Conservation (phyloP, 2,888 invertebrate genomes). For the Volucella inanis region DNA sequence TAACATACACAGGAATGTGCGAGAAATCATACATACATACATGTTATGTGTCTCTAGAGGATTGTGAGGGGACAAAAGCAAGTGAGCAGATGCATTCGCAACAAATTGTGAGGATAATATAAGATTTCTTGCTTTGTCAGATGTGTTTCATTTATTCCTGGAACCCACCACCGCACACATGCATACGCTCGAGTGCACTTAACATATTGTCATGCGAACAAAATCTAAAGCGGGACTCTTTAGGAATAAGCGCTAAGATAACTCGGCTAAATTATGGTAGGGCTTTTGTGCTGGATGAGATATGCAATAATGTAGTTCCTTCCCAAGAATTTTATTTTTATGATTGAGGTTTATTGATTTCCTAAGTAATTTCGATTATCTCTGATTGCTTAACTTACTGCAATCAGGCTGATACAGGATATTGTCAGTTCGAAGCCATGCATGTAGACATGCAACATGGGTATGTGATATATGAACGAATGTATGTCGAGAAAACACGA, state of each 20-base stretch:
- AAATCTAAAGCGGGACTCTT: conserved; percentile 15
- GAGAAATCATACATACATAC: neutral
- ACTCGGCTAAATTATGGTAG: conserved; percentile 18
- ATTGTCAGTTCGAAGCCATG: too few species aligned
- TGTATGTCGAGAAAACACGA: too few species aligned
- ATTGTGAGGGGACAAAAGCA: conserved; percentile 41
- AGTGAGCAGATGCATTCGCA: conserved; percentile 72
- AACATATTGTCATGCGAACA: conserved; percentile 27
- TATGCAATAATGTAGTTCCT: conserved; percentile 46
- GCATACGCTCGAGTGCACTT: conserved; percentile 28
- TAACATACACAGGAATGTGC: conserved; percentile 49
- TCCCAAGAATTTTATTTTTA: too few species aligned
- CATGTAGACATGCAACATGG: too few species aligned
- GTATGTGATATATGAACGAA: too few species aligned
- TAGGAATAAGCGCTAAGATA: conserved; percentile 20
- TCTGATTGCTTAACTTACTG: too few species aligned
- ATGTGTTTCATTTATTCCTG: conserved; percentile 59
- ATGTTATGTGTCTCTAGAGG: conserved; percentile 19
- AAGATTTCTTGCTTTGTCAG: conserved; percentile 70
- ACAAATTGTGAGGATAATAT: conserved; percentile 68
- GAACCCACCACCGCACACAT: conserved; percentile 40
- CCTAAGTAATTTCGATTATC: too few species aligned
- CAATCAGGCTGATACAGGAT: too few species aligned
- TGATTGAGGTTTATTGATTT: too few species aligned
- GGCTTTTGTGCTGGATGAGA: conserved; percentile 33